Conservation (phyloP, 2,797 vertebrate species). For the Bothrops alternatus region DNA sequence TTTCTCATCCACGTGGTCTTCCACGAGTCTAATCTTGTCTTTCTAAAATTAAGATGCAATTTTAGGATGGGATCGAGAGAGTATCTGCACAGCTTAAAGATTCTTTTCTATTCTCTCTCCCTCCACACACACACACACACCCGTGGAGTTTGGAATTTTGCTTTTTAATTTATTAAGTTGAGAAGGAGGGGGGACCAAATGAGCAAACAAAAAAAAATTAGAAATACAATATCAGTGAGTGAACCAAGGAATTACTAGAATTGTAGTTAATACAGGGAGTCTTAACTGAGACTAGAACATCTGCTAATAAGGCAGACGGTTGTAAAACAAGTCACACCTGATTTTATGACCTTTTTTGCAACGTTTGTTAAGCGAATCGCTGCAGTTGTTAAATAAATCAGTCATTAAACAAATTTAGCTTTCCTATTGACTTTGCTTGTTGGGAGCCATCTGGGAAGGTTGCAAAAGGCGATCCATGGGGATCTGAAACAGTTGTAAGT, state of each 20-base stretch:
- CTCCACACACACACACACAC: rapidly evolving
- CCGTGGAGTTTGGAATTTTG: background rate
- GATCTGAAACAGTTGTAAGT: too few relatives aligned
- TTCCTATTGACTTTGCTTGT: background rate
- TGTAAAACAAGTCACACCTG: background rate
- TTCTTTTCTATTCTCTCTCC: too few relatives aligned
- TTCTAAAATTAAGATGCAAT: background rate
- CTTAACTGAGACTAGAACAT: background rate
- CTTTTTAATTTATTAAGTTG: background rate
- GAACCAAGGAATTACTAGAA: background rate
- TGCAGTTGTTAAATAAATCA: background rate
- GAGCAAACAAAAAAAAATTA: background rate
- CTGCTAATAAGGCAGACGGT: background rate
- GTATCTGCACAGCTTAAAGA: background rate
- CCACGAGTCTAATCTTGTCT: background rate
- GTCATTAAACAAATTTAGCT: background rate
- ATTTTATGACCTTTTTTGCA: background rate
- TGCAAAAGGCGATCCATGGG: background rate
- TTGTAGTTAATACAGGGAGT: background rate
- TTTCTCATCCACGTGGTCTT: background rate
- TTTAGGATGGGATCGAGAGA: background rate
- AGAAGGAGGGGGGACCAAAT: background rate
- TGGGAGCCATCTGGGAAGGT: background rate
- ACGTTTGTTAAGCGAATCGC: background rate
- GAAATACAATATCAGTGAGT: background rate